phyloP scores from a whole-genome alignment of 2,113 vertebrate species.

The Scomber japonicus region DNA sequence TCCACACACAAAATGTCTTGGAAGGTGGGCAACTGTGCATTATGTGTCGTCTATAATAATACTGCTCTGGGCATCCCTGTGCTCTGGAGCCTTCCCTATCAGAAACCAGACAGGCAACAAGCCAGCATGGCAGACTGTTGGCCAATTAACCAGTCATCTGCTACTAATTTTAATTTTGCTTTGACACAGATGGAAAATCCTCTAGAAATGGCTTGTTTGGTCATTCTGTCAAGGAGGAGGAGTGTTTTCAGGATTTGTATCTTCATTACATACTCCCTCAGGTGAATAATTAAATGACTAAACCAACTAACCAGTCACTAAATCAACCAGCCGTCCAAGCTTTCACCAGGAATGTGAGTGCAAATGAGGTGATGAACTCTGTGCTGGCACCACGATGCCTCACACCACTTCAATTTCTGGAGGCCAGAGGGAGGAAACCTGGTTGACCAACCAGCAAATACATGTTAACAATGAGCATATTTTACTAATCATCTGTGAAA shows the following conservation, averaged over 20 bases:
- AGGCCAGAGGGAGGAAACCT: slow-evolving; percentile 25
- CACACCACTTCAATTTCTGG: slow-evolving; percentile 3
- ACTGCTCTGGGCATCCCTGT: too few species aligned
- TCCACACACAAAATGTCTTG: too few species aligned
- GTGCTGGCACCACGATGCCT: not conserved
- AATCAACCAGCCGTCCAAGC: slow-evolving; percentile 1
- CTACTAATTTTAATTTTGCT: too few species aligned
- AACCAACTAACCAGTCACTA: not conserved
- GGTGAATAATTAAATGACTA: not conserved
- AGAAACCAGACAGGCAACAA: too few species aligned
- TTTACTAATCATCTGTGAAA: slow-evolving; percentile 60
- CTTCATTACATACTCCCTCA: not conserved
- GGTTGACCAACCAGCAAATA: slow-evolving; percentile 36
- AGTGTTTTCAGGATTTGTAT: not conserved
- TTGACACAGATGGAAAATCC: too few species aligned
- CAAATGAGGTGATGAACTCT: not conserved
- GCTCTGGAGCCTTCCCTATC: too few species aligned
- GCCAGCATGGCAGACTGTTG: too few species aligned
- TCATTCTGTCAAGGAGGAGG: too few species aligned
- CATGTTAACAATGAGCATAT: slow-evolving; percentile 44
- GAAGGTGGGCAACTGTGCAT: too few species aligned
- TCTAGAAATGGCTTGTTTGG: too few species aligned
- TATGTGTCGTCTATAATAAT: too few species aligned
- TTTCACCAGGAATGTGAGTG: not conserved
- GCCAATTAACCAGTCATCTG: too few species aligned